Conservation (phyloP, 1,140 invertebrate genomes). For the Matsumurasca onukii region DNA sequence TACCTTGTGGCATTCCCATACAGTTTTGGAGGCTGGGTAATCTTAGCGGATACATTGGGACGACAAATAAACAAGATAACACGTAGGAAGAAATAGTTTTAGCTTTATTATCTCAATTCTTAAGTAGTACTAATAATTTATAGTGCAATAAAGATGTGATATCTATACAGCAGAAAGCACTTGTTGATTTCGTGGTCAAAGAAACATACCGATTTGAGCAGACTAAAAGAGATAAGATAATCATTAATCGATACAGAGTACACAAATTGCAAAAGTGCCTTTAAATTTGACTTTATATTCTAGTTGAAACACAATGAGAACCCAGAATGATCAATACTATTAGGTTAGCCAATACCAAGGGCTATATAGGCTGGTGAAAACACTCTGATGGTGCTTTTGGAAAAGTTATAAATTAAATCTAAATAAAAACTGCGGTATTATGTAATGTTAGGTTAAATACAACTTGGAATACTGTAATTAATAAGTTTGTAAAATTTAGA, state of each 20-base stretch:
- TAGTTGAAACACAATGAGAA: conserved; percentile 6
- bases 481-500: too few species aligned
- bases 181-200: conserved; percentile 17
- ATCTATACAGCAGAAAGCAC: conserved; percentile 33
- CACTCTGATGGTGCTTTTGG: background rate
- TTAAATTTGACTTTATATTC: conserved; percentile 8
- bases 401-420: background rate
- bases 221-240: conserved; percentile 22
- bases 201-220: conserved; percentile 21
- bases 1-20: too few species aligned
- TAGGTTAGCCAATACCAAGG: background rate
- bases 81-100: conserved; percentile 32
- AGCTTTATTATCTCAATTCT: conserved; percentile 30
- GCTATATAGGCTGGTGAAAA: background rate
- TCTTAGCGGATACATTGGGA: too few species aligned
- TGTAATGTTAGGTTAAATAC: too few species aligned
- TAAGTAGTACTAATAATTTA: conserved; percentile 29
- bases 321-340: background rate
- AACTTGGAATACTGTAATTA: too few species aligned
- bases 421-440: background rate
- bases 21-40: too few species aligned
- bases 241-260: conserved; percentile 16
- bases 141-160: conserved; percentile 33
- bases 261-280: conserved; percentile 21
- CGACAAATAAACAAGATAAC: too few species aligned